Percentiles rank a stretch among this genome's conserved stretches.
These are phyloP conservation scores for Acanthopagrus latus DNA, from an alignment of 2,797 vertebrate species.

Conservation along the genomic window DNA sequence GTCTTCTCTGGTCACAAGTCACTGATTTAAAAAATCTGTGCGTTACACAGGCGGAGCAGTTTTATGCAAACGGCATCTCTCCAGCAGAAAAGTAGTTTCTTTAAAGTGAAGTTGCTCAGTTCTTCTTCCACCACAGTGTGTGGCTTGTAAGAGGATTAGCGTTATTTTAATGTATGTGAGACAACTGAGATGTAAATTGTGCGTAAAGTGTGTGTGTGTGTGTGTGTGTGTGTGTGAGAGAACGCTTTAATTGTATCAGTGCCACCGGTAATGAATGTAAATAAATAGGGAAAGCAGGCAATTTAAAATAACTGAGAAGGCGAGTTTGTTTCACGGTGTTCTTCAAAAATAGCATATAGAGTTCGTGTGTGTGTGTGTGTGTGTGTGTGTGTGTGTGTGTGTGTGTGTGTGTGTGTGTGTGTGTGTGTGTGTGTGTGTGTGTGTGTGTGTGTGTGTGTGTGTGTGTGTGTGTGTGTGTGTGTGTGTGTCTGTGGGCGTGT, in stretches of 20 bases:
- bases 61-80: no score
- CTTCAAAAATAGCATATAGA: constrained; percentile 19
- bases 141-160: not conserved
- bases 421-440: constrained; percentile 19
- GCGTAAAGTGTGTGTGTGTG: not conserved
- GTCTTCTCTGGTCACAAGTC: no score
- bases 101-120: not conserved
- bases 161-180: constrained; percentile 11
- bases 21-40: no score
- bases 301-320: constrained; percentile 20
- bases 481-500: constrained; percentile 39
- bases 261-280: constrained; percentile 10
- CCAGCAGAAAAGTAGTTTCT: not conserved
- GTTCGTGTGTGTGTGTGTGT: constrained; percentile 13
- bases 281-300: not conserved
- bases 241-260: not conserved
- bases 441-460: constrained; percentile 40
- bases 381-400: constrained; percentile 35
- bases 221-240: no score
- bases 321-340: constrained; percentile 13
- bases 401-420: constrained; percentile 28
- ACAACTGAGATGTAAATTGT: not conserved
- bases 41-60: no score
- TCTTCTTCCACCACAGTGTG: not conserved
- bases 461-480: constrained; percentile 18